phyloP scores from a whole-genome alignment of 2,113 vertebrate species.

The Poecile atricapillus region DNA sequence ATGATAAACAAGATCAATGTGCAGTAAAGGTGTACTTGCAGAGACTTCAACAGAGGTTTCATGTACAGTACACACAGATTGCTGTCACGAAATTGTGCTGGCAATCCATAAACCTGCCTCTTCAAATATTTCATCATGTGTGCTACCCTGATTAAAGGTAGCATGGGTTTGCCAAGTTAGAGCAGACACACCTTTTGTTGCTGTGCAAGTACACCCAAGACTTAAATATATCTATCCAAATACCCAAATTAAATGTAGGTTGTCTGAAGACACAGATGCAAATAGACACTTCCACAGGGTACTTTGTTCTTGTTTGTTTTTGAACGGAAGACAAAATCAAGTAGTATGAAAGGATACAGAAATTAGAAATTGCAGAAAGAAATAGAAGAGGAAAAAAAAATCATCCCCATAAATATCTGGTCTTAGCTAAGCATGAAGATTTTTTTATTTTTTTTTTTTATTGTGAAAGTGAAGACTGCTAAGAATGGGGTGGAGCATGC shows the following conservation, averaged over 20 bases:
- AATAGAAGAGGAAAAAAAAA: neutral
- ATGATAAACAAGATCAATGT: neutral
- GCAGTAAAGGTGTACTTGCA: neutral
- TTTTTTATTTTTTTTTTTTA: neutral
- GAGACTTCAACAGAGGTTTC: neutral
- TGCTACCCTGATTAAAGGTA: neutral
- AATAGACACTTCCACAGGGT: neutral
- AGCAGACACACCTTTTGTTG: conserved; percentile 37
- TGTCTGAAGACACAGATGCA: neutral
- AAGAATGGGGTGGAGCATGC: neutral
- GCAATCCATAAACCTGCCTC: neutral
- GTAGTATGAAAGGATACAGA: neutral
- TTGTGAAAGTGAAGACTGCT: neutral
- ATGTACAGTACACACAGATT: neutral
- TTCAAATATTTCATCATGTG: neutral
- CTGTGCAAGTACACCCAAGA: neutral
- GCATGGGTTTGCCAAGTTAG: neutral
- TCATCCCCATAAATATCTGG: neutral
- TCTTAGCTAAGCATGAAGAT: neutral
- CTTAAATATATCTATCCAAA: neutral
- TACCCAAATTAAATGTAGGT: accelerated
- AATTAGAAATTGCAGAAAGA: neutral
- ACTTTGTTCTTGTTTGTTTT: neutral
- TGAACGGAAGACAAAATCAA: neutral
- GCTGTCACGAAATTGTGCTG: neutral